Percentiles rank a stretch among this genome's conserved stretches.
Evolutionary conservation across 2,113 vertebrate species (phyloP).

Genomic region (Chionis minor): DNA sequence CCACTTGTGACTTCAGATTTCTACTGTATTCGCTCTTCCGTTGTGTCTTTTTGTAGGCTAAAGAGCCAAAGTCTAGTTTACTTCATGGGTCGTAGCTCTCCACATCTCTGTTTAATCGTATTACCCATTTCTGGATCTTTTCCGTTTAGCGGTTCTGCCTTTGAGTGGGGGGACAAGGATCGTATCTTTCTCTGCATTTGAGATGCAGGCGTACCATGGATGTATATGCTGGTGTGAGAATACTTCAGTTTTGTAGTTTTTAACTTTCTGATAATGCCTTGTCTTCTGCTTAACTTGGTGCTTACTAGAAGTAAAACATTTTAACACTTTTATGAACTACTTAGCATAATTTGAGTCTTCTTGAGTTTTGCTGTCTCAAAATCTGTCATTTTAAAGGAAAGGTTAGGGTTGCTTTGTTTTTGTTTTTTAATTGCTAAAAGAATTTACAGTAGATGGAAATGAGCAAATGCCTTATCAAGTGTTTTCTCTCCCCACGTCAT

Average conservation of each 20-base stretch:
- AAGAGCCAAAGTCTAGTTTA: neutral
- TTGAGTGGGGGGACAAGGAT: neutral
- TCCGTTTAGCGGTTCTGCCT: neutral
- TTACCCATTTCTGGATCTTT: neutral
- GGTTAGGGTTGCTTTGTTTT: neutral
- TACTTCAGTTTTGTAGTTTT: neutral
- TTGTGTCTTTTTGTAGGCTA: neutral
- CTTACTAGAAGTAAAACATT: neutral
- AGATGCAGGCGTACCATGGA: neutral
- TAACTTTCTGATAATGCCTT: neutral
- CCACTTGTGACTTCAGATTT: neutral
- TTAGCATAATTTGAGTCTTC: neutral
- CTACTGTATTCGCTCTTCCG: fast-evolving
- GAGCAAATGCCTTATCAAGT: neutral
- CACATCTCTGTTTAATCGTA: neutral
- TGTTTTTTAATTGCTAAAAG: neutral
- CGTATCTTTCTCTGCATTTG: neutral
- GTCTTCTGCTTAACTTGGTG: neutral
- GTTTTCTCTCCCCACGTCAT: neutral
- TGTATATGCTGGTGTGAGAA: neutral
- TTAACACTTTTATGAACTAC: neutral
- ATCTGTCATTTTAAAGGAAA: neutral
- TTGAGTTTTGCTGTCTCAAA: neutral
- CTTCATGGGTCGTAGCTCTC: fast-evolving
- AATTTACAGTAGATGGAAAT: neutral